Percentiles rank a stretch among this genome's conserved stretches.
These are phyloP conservation scores for Leucophora obtusa DNA, from an alignment of 2,888 invertebrate species.

Conservation along the genomic window DNA sequence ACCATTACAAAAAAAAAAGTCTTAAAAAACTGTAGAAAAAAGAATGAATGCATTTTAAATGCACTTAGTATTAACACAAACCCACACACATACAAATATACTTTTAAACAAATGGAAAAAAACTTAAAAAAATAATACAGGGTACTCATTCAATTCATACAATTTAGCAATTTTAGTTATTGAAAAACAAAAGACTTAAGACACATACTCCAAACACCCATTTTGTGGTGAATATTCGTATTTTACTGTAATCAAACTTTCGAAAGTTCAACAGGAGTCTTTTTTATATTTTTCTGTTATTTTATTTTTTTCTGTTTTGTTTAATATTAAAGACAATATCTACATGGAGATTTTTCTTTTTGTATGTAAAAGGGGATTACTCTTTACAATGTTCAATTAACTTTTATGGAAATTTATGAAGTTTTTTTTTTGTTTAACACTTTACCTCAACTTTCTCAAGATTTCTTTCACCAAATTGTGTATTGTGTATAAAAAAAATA, in stretches of 20 bases:
- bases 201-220: constrained; percentile 44
- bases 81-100: constrained; percentile 54
- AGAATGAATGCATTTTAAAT: constrained; percentile 62
- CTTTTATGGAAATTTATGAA: constrained; percentile 60
- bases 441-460: constrained; percentile 60
- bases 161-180: constrained; percentile 1
- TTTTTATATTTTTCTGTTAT: constrained; percentile 27
- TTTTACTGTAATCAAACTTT: constrained; percentile 52
- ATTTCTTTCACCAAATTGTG: constrained; percentile 34
- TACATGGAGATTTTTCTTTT: constrained; percentile 28
- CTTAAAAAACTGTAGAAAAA: constrained; percentile 33
- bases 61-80: constrained; percentile 60
- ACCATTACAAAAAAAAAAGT: constrained; percentile 50
- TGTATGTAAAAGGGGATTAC: constrained; percentile 38
- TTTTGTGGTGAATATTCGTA: constrained; percentile 11
- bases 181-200: constrained; percentile 42
- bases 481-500: neutral
- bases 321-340: constrained; percentile 36
- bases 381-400: constrained; percentile 61
- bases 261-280: constrained; percentile 63
- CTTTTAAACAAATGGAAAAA: neutral
- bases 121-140: constrained; percentile 41
- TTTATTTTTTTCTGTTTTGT: constrained; percentile 36
- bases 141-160: constrained; percentile 37
- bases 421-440: constrained; percentile 52